A percentile compares a stretch with the other conserved stretches of the same genome.
These are phyloP conservation scores for Tetramorium parvispinum DNA, from an alignment of 1,140 invertebrate genomes.

Conservation along the genomic window DNA sequence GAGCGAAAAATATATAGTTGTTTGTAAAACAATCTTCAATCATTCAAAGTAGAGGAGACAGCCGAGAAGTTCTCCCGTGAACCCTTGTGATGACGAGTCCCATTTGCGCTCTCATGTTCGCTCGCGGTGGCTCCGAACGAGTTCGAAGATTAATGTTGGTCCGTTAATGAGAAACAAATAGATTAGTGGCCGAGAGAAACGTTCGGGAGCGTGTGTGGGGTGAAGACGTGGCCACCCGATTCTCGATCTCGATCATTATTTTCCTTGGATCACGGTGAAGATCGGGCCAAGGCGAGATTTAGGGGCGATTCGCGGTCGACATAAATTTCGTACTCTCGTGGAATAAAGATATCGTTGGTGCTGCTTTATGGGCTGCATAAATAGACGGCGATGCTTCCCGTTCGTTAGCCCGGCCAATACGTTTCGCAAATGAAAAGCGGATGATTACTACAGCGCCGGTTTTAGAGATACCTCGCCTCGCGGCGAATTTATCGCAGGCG, in stretches of 20 bases:
- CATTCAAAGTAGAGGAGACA: neutral
- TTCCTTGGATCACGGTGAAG: slow-evolving; percentile 28
- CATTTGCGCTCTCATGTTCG: slow-evolving; percentile 71
- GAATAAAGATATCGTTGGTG: slow-evolving; percentile 50
- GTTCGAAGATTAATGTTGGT: slow-evolving; percentile 82
- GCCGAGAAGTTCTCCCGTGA: neutral
- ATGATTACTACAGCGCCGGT: slow-evolving; percentile 26
- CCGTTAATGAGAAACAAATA: slow-evolving; percentile 85
- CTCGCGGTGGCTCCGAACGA: slow-evolving; percentile 30
- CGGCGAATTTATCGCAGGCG: slow-evolving; percentile 3
- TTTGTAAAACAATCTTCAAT: slow-evolving; percentile 10
- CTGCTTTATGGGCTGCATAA: slow-evolving; percentile 39
- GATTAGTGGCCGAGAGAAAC: slow-evolving; percentile 55
- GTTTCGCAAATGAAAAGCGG: slow-evolving; percentile 40
- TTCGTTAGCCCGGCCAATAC: slow-evolving; percentile 36
- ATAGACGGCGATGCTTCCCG: slow-evolving; percentile 1
- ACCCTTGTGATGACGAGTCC: slow-evolving; percentile 71
- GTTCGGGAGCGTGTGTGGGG: slow-evolving; percentile 3
- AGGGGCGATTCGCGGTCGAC: slow-evolving; percentile 13
- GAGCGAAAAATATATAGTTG: neutral
- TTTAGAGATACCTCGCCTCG: slow-evolving; percentile 2
- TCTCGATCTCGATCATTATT: slow-evolving; percentile 47
- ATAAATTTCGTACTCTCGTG: slow-evolving; percentile 42
- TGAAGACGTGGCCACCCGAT: neutral
- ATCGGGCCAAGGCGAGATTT: slow-evolving; percentile 13